Percentiles rank a stretch among this genome's conserved stretches.
Evolutionary conservation across 1,140 invertebrate genomes (phyloP).

Genomic region (Subanguina moxae): DNA sequence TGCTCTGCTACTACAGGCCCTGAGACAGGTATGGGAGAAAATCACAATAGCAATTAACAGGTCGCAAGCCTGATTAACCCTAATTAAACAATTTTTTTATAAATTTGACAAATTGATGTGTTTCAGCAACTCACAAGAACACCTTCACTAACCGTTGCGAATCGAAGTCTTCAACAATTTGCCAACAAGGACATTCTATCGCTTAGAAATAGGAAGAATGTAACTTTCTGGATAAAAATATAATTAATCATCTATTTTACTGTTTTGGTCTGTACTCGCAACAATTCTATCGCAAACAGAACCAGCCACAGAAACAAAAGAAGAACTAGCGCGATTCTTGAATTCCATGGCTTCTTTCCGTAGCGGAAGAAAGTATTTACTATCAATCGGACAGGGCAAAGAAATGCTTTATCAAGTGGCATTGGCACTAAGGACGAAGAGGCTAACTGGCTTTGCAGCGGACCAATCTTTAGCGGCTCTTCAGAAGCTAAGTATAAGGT

Average conservation of each 20-base stretch:
- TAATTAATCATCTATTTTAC: background rate
- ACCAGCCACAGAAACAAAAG: conserved; percentile 27
- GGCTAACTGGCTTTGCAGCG: conserved; percentile 23
- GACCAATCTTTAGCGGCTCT: conserved; percentile 47
- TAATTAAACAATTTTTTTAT: too few relatives aligned
- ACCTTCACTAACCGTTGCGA: conserved; percentile 18
- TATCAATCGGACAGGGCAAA: conserved; percentile 28
- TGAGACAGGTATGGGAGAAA: conserved; percentile 36
- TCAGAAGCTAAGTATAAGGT: conserved; percentile 47
- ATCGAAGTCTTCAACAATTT: conserved; percentile 28
- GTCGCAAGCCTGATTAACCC: too few relatives aligned
- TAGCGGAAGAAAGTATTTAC: conserved; percentile 42
- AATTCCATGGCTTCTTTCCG: conserved; percentile 48
- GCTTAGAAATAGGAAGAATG: conserved; percentile 46
- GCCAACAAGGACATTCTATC: conserved; percentile 39
- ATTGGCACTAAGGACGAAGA: conserved; percentile 41
- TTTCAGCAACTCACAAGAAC: conserved; percentile 30
- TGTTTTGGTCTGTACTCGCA: conserved; percentile 45
- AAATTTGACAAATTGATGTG: too few relatives aligned
- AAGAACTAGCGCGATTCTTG: conserved; percentile 42
- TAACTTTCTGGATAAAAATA: conserved; percentile 20
- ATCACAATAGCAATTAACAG: background rate
- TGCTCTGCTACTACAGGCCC: conserved; percentile 46
- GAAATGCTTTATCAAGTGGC: conserved; percentile 48
- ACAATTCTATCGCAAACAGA: conserved; percentile 38